Percentiles rank a stretch among this genome's conserved stretches.
Conservation (phyloP, 2,797 vertebrate species). For the Malurus leucopterus region DNA sequence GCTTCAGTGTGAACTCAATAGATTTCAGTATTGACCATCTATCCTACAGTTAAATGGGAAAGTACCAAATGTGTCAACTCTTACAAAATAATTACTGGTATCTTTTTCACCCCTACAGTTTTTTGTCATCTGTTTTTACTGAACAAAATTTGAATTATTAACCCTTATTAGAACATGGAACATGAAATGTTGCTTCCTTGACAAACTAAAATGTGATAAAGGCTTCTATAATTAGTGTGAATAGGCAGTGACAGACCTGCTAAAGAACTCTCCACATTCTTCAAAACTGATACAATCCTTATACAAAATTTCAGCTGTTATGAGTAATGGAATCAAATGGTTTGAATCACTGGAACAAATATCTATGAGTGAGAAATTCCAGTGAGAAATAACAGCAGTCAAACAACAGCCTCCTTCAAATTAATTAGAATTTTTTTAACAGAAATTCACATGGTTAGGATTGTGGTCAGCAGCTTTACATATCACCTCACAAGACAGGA, state of each 20-base stretch:
- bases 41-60: not conserved
- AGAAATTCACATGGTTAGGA: not conserved
- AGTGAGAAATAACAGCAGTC: not conserved
- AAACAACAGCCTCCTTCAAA: not conserved
- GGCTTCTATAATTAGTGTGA: not conserved
- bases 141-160: not conserved
- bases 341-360: not conserved
- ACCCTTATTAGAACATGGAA: not conserved
- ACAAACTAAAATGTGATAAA: not conserved
- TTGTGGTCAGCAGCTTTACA: not conserved
- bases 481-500: not conserved
- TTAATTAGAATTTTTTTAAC: not conserved
- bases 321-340: not conserved
- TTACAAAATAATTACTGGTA: not conserved
- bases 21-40: not conserved
- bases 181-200: not conserved
- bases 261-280: not conserved
- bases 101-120: not conserved
- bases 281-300: not conserved
- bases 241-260: not conserved
- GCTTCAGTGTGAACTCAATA: not conserved
- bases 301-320: slow-evolving; percentile 10
- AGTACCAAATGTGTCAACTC: not conserved
- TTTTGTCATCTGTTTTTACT: not conserved
- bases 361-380: not conserved